Conservation (phyloP, 2,113 vertebrate species). For the Cyprinodon variegatus region DNA sequence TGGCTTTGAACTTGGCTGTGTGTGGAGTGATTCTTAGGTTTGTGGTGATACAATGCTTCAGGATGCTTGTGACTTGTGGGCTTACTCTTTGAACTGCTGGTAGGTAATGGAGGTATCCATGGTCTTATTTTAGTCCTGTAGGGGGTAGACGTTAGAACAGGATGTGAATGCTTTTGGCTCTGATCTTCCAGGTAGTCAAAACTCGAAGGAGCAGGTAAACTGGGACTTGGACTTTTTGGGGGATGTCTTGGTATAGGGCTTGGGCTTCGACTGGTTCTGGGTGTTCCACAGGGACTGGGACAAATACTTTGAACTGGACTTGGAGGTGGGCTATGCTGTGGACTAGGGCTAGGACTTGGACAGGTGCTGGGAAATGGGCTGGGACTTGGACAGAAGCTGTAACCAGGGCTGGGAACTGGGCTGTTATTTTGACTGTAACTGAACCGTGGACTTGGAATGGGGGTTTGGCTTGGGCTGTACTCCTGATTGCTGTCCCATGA, state of each 20-base stretch:
- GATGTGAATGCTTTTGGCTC: slow-evolving; percentile 44
- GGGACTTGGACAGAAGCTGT: slow-evolving; percentile 79
- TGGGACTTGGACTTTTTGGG: slow-evolving; percentile 73
- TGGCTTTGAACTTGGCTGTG: slow-evolving; percentile 46
- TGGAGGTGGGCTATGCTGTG: slow-evolving; percentile 39
- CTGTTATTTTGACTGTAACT: slow-evolving; percentile 80
- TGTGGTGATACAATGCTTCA: slow-evolving; percentile 38
- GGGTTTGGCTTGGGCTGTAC: slow-evolving; percentile 73
- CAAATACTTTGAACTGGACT: slow-evolving; percentile 74
- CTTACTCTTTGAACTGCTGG: slow-evolving; percentile 44
- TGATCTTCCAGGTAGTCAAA: slow-evolving; percentile 50
- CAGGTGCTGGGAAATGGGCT: slow-evolving; percentile 68
- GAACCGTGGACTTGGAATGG: slow-evolving; percentile 78
- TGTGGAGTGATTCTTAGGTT: slow-evolving; percentile 39
- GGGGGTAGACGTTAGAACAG: slow-evolving; percentile 38
- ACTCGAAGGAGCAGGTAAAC: slow-evolving; percentile 36
- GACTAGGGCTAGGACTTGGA: slow-evolving; percentile 62
- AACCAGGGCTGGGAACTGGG: slow-evolving; percentile 77
- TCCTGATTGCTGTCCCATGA: slow-evolving; percentile 75
- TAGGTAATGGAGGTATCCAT: slow-evolving; percentile 53
- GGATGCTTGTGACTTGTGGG: slow-evolving; percentile 36
- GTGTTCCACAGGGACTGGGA: slow-evolving; percentile 72
- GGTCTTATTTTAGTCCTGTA: slow-evolving; percentile 61
- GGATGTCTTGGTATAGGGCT: slow-evolving; percentile 65
- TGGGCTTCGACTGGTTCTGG: slow-evolving; percentile 54